phyloP scores from a whole-genome alignment of 1,140 invertebrate species.

The Lycorma delicatula region DNA sequence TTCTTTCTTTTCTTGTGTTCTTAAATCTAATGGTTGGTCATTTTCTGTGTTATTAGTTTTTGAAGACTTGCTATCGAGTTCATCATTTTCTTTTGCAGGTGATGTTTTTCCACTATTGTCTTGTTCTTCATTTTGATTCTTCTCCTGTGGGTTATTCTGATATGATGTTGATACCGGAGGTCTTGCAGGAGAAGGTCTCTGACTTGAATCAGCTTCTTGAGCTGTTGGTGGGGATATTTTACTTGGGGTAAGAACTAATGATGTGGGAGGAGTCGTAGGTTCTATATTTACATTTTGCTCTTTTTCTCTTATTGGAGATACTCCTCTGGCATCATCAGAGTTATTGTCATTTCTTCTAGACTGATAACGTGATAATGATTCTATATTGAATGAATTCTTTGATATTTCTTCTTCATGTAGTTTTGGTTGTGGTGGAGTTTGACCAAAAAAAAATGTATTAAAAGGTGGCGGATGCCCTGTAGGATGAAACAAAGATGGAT shows the following conservation, averaged over 20 bases:
- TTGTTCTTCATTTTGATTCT: not conserved
- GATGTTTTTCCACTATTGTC: constrained; percentile 31
- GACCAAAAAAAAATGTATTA: constrained; percentile 47
- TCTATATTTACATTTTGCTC: not conserved
- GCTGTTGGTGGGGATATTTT: constrained; percentile 53
- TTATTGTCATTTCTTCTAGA: too few relatives aligned
- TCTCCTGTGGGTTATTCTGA: constrained; percentile 23
- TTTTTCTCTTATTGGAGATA: too few relatives aligned
- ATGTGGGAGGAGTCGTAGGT: not conserved
- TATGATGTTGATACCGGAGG: constrained; percentile 37
- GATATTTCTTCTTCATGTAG: constrained; percentile 14
- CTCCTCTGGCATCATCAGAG: too few relatives aligned
- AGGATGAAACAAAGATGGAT: constrained; percentile 48
- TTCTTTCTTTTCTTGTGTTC: constrained; percentile 43
- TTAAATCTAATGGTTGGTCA: constrained; percentile 68
- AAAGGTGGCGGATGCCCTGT: constrained; percentile 37
- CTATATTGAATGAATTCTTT: constrained; percentile 6
- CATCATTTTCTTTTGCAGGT: constrained; percentile 21
- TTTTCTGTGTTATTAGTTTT: constrained; percentile 23
- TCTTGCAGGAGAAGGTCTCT: constrained; percentile 53
- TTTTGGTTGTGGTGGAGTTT: constrained; percentile 32
- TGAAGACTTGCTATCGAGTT: not conserved
- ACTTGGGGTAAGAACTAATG: constrained; percentile 25
- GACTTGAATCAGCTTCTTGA: constrained; percentile 52
- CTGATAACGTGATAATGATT: too few relatives aligned